Evolutionary conservation across 2,113 vertebrate species (phyloP), one percentile per base, ranked within the genome.

Genomic region (Gallinago jamesoni): DNA sequence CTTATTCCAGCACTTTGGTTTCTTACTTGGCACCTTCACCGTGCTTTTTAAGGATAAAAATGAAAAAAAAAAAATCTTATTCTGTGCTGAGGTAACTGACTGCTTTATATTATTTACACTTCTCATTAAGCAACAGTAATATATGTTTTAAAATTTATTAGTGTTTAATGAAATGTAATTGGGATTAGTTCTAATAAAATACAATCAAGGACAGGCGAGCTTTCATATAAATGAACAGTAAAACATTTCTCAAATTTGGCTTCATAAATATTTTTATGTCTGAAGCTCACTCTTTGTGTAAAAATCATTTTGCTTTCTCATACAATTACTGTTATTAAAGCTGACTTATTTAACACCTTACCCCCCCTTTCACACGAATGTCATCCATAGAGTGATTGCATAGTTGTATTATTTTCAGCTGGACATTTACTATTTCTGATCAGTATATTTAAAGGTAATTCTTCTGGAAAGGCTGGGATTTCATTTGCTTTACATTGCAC

Each of bases 401-500:
- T 87, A 12, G 35, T 70, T 89, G 45, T 52, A 12, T 68, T 93
- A 22, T 96, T 94, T 92, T 94, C 41, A 66, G 45, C 41, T 77
- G 72, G 66, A 62, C 73, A 78, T 52, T 70, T 76, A 13, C n/a
- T 66, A 15, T 63, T 94, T 87, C 78, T 80, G 73, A 73, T 56
- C 1, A 7, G 21, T 94, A 5, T 84, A 66, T 84, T 91, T 94
- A 78, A 88, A 84, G 31, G 25, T 10, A 9, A 62, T 94, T 93
- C n/a, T 90, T 80, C 27, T 90, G 86, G 39, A 88, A 91, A 84
- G 28, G 20, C 48, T 70, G 81, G 37, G 53, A 78, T 96, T 97
- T 97, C 35, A 50, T 97, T 92, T 95, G 18, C 78, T 84, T 85
- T 90, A 19, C 90, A 68, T 94, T 91, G 80, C 64, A 88, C 37